A percentile compares a stretch with the other conserved stretches of the same genome.
Conservation (phyloP, 2,888 invertebrate genomes). For the Ochlodes sylvanus region DNA sequence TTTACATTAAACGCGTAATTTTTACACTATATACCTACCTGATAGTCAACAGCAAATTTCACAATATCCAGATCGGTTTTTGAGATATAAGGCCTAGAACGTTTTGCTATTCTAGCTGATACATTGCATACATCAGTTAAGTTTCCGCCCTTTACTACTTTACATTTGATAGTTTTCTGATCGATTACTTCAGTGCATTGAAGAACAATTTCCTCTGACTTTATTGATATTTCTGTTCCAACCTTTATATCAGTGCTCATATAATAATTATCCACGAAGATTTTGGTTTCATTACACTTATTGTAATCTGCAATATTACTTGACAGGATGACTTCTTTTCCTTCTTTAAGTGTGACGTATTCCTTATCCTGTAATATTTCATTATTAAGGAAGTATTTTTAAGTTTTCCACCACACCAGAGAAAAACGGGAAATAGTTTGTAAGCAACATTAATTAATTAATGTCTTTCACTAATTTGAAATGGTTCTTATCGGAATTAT, state of each 20-base stretch:
- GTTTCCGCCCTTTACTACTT: slow-evolving; percentile 51
- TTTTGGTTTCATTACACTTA: slow-evolving; percentile 52
- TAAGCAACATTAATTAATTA: too few species aligned
- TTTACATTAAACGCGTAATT: neutral
- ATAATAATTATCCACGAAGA: slow-evolving; percentile 60
- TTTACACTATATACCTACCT: slow-evolving; percentile 51
- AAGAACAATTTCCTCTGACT: slow-evolving; percentile 54
- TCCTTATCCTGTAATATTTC: slow-evolving; percentile 42
- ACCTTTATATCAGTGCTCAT: slow-evolving; percentile 49
- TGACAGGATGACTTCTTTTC: slow-evolving; percentile 50
- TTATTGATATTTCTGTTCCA: slow-evolving; percentile 56
- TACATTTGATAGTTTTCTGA: slow-evolving; percentile 53
- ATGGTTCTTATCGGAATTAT: too few species aligned
- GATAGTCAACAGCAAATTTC: slow-evolving; percentile 56
- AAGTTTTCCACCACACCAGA: neutral
- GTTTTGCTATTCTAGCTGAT: slow-evolving; percentile 54
- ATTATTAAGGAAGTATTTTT: neutral
- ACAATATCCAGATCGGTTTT: slow-evolving; percentile 57
- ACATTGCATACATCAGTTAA: slow-evolving; percentile 51
- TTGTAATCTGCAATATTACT: slow-evolving; percentile 50
- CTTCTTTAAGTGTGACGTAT: slow-evolving; percentile 40
- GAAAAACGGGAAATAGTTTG: too few species aligned
- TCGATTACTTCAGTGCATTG: slow-evolving; percentile 52
- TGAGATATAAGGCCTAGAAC: slow-evolving; percentile 52
- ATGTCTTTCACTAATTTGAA: too few species aligned